Base-by-base conservation (phyloP, 1,140 invertebrate species). In the Lordiphosa collinella region DNA sequence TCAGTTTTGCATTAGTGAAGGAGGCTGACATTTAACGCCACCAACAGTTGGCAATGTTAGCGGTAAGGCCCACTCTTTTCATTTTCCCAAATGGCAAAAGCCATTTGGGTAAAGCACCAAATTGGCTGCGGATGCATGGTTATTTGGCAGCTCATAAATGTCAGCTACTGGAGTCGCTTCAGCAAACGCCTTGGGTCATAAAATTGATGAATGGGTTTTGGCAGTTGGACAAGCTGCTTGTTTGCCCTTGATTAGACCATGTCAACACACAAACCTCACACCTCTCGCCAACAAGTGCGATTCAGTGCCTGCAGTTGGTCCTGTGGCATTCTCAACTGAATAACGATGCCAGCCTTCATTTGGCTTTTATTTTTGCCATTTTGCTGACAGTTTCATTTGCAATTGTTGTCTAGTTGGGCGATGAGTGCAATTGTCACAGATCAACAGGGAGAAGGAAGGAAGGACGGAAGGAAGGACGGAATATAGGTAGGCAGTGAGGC, bases 321-420 rank as follows among this genome's bases (percentile, higher is more conserved):
- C 46, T 41, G 11, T 49, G 55, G 48, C 63, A 75, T 66, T 79
- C 75, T 49, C 75, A 65, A 59, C 74, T 73, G 48, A 68, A 76
- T 73, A 72, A 72, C 60, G 50, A 56, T 73, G 68, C 49, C 46
- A 41, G 56, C 25, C 31, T 18, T 41, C 49, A 48, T 60, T 38
- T 51, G 66, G 47, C 22, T 40, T 59, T 53, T 53, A 56, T 53
- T 47, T 51, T 34, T 47, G 60, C 52, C 37, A 44, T 41, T 44
- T 40, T 66, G 60, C 51, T 67, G 67, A 72, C 73, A 78, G 61
- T 59, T 76, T 71, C 65, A 71, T 75, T 76, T 66, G 49, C 52
- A 58, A 52, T 63, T 48, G 25, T 47, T 52, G 25, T 29, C 25
- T 29, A 29, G 25, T 29, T 29, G 25, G 25, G 25, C 8, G 25